Conservation (phyloP, 2,888 invertebrate genomes). For the Ctenicera cuprea region DNA sequence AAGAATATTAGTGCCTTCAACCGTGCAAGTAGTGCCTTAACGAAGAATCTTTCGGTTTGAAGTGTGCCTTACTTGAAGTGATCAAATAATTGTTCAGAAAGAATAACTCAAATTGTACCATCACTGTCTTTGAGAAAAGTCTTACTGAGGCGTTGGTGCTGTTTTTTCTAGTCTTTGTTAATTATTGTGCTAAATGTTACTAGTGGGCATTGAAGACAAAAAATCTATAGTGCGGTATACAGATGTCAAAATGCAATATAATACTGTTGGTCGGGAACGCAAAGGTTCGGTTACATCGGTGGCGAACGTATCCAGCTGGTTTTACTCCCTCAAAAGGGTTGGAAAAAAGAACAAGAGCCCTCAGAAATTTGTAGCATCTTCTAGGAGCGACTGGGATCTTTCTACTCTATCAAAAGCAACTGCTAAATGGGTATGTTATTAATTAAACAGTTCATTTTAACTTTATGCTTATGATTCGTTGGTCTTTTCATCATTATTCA, state of each 20-base stretch:
- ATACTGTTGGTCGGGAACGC: conserved; percentile 74
- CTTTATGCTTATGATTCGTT: background rate
- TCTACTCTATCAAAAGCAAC: conserved; percentile 60
- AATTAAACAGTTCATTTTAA: background rate
- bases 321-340: conserved; percentile 84
- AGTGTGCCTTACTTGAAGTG: too few relatives aligned
- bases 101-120: too few relatives aligned
- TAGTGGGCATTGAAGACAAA: conserved; percentile 50
- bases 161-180: background rate
- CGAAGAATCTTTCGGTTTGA: too few relatives aligned
- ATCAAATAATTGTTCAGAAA: too few relatives aligned
- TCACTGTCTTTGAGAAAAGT: too few relatives aligned
- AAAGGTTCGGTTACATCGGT: conserved; percentile 79
- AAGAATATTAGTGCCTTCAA: conserved; percentile 2
- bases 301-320: conserved; percentile 81
- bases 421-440: conserved; percentile 59
- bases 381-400: conserved; percentile 69
- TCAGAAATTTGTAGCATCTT: conserved; percentile 60
- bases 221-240: conserved; percentile 49
- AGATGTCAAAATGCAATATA: conserved; percentile 65
- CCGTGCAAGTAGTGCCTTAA: background rate
- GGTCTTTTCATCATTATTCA: conserved; percentile 9
- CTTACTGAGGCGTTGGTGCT: too few relatives aligned
- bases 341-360: conserved; percentile 69
- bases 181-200: conserved; percentile 40